A percentile compares a stretch with the other conserved stretches of the same genome.
These are phyloP conservation scores for Brotogeris chrysoptera DNA, from an alignment of 2,797 vertebrate species.

Conservation along the genomic window DNA sequence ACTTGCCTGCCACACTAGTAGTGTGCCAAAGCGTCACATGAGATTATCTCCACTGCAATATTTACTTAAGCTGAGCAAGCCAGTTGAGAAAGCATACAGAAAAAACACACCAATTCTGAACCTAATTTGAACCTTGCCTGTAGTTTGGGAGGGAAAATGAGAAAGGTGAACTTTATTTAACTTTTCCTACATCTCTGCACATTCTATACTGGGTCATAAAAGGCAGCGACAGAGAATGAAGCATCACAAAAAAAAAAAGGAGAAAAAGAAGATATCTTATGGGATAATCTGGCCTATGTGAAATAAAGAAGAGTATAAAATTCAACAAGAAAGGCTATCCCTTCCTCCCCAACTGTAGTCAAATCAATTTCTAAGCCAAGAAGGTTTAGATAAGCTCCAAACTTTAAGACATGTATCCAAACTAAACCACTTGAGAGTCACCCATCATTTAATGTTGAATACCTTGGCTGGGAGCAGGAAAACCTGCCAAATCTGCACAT, in stretches of 20 bases:
- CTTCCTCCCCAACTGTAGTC: not conserved
- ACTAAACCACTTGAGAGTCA: not conserved
- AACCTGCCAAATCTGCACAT: not conserved
- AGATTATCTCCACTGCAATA: not conserved
- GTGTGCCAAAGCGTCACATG: not conserved
- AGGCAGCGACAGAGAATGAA: not conserved
- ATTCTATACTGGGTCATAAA: not conserved
- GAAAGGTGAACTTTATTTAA: conserved; percentile 13
- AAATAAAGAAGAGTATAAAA: not conserved
- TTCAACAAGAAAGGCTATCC: not conserved
- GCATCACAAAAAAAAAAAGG: not conserved
- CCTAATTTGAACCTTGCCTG: not conserved
- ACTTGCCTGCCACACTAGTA: not conserved
- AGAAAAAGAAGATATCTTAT: not conserved
- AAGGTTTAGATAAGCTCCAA: not conserved
- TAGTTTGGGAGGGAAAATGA: not conserved
- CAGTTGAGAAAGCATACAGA: not conserved
- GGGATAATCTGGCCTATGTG: not conserved
- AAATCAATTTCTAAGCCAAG: not conserved
- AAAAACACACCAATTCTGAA: not conserved
- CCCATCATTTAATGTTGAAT: not conserved
- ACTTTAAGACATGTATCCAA: not conserved
- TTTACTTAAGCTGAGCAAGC: not conserved
- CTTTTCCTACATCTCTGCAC: not conserved
- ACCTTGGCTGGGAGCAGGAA: not conserved